Conservation (phyloP, 2,888 invertebrate species). For the Camponotus fellah region DNA sequence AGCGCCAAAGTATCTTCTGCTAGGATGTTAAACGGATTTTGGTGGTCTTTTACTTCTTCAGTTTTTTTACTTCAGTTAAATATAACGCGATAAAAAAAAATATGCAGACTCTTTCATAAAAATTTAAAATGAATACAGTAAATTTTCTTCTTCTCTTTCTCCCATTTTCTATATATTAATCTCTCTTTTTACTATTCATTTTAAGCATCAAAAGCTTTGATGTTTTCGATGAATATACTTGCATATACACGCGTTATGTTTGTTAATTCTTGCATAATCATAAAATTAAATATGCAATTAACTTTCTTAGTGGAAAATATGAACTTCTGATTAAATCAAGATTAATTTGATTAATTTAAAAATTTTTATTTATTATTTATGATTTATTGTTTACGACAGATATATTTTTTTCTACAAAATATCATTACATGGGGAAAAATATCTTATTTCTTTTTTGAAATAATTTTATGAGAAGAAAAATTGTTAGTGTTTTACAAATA, state of each 20-base stretch:
- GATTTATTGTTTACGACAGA: background rate
- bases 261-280: constrained; percentile 4
- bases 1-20: background rate
- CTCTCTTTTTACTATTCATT: constrained; percentile 13
- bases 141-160: background rate
- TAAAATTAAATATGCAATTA: constrained; percentile 35
- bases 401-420: background rate
- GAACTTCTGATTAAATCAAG: background rate
- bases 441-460: background rate
- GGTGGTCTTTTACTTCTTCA: background rate
- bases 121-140: constrained; percentile 16
- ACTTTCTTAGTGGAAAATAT: background rate
- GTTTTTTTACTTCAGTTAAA: too few species aligned
- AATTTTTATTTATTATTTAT: background rate
- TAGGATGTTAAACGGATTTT: constrained; percentile 22
- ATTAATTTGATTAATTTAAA: constrained; percentile 4
- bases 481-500: background rate
- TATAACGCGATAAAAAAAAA: background rate
- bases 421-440: background rate
- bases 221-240: background rate
- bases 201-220: constrained; percentile 15
- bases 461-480: background rate
- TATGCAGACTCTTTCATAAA: background rate
- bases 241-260: constrained; percentile 26
- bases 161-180: background rate